phyloP scores from a whole-genome alignment of 2,113 vertebrate species.

The Syngnathus scovelli region DNA sequence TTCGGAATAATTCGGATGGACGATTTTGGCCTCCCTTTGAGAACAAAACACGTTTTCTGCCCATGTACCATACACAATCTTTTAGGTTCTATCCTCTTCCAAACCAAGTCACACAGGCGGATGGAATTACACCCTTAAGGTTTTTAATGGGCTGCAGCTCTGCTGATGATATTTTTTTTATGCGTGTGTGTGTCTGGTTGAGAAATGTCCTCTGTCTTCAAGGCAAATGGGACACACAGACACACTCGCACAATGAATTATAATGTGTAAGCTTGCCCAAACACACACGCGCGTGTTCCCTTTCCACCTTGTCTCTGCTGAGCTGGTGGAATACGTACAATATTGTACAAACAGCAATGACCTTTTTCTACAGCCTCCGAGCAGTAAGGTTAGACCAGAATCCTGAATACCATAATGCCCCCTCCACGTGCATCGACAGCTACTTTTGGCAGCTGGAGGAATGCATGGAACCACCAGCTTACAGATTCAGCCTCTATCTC shows the following conservation, averaged over 20 bases:
- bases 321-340: background rate
- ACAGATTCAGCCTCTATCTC: background rate
- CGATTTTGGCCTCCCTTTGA: background rate
- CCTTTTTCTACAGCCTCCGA: slow-evolving; percentile 24
- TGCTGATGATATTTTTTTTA: slow-evolving; percentile 1
- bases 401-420: slow-evolving; percentile 27
- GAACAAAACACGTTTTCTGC: background rate
- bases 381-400: background rate
- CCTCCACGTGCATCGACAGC: background rate
- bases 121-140: background rate
- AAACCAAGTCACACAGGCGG: background rate
- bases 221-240: background rate
- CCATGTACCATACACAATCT: slow-evolving; percentile 6
- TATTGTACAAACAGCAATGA: slow-evolving; percentile 31
- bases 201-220: slow-evolving; percentile 14
- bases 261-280: background rate
- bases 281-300: background rate
- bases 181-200: background rate
- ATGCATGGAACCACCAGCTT: slow-evolving; percentile 1
- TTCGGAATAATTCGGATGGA: too few relatives aligned
- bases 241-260: background rate
- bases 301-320: background rate
- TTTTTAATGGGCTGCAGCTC: slow-evolving; percentile 22
- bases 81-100: background rate
- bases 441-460: background rate